These are phyloP conservation scores for Cyclura pinguis DNA, from an alignment of 2,797 vertebrate genomes.

Conservation along the genomic window DNA sequence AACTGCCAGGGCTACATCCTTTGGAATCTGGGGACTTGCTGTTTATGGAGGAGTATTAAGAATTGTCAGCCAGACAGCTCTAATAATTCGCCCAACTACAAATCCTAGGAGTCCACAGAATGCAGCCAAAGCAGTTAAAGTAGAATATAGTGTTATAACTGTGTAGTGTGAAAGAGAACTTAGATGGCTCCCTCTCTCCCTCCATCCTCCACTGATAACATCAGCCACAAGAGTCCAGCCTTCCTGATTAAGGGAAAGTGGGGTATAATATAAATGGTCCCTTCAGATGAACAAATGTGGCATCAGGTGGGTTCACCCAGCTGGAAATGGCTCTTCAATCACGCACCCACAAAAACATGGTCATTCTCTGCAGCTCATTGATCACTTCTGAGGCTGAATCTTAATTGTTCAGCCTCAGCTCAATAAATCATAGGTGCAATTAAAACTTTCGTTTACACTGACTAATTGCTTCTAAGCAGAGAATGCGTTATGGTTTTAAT, in stretches of 20 bases:
- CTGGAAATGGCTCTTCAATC: conserved; percentile 16
- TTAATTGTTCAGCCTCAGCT: conserved; percentile 55
- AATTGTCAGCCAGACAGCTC: too few species aligned
- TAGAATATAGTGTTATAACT: too few species aligned
- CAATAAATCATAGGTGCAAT: conserved; percentile 69
- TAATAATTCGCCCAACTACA: too few species aligned
- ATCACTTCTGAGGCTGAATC: conserved; percentile 47
- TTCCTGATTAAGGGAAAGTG: background rate
- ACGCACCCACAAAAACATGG: conserved; percentile 25
- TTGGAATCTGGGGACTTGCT: too few species aligned
- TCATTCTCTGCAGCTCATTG: conserved; percentile 48
- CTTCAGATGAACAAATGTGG: background rate
- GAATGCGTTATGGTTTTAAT: conserved; percentile 50
- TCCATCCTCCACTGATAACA: rapidly evolving
- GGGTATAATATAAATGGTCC: rapidly evolving
- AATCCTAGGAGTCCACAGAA: too few species aligned
- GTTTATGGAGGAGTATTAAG: too few species aligned
- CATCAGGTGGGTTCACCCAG: background rate
- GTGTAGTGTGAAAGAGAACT: too few species aligned
- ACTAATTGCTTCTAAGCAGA: conserved; percentile 57
- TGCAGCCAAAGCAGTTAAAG: too few species aligned
- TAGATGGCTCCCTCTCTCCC: background rate
- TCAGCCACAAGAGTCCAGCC: background rate
- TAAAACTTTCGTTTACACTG: conserved; percentile 60
- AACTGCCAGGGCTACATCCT: too few species aligned